These are phyloP conservation scores for Loripinus fragilis DNA, from an alignment of 2,888 invertebrate species.

Conservation along the genomic window DNA sequence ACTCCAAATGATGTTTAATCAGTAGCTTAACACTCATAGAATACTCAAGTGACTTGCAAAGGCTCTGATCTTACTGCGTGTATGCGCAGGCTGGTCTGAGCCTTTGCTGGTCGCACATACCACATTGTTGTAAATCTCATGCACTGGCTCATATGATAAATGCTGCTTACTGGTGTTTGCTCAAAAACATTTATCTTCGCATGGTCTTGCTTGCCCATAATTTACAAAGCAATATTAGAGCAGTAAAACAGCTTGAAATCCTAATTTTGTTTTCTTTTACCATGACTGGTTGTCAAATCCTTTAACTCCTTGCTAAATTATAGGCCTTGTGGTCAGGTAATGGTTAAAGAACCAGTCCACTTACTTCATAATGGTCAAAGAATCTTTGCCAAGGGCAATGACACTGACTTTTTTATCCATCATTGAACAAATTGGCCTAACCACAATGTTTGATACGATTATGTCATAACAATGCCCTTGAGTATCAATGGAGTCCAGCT, in stretches of 20 bases:
- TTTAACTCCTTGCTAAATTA: slow-evolving; percentile 8
- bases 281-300: slow-evolving; percentile 1
- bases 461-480: slow-evolving; percentile 14
- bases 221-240: neutral
- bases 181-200: too few species aligned
- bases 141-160: too few species aligned
- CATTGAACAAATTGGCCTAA: slow-evolving; percentile 19
- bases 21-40: too few species aligned
- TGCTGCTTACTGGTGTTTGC: too few species aligned
- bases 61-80: too few species aligned
- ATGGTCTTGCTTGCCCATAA: too few species aligned
- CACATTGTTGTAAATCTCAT: too few species aligned
- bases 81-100: too few species aligned
- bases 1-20: too few species aligned
- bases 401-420: slow-evolving; percentile 16
- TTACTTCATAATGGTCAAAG: slow-evolving; percentile 11
- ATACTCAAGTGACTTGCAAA: too few species aligned
- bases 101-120: too few species aligned
- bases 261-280: slow-evolving; percentile 9
- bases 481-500: slow-evolving; percentile 11
- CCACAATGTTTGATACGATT: slow-evolving; percentile 15
- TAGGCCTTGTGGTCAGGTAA: slow-evolving; percentile 9
- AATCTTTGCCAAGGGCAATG: neutral
- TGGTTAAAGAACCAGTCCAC: slow-evolving; percentile 1
- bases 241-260: neutral